These are phyloP conservation scores for Mesorhabditis sp. DNA, from an alignment of 2,888 invertebrate species.

Conservation along the genomic window DNA sequence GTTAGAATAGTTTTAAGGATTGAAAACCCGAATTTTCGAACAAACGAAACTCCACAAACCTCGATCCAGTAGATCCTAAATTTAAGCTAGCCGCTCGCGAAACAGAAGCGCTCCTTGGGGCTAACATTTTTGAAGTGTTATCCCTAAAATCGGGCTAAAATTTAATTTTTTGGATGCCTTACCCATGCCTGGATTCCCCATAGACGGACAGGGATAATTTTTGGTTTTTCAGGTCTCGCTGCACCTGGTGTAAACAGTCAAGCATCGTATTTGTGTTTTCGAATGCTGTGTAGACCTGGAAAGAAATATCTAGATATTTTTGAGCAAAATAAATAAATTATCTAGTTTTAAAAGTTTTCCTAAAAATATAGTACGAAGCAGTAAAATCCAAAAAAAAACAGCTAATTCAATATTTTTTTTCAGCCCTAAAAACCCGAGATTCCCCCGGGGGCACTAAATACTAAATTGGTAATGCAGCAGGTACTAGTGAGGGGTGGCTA, in stretches of 20 bases:
- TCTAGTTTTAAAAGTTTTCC: too few relatives aligned
- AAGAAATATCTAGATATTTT: background rate
- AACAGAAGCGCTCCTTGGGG: background rate
- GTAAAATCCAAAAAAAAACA: too few relatives aligned
- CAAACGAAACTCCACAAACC: background rate
- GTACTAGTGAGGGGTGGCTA: too few relatives aligned
- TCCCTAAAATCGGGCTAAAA: conserved; percentile 13
- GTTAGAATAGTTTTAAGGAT: background rate
- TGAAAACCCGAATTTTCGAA: too few relatives aligned
- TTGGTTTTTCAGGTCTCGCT: conserved; percentile 8
- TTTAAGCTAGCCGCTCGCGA: conserved; percentile 2
- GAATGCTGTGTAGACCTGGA: conserved; percentile 23
- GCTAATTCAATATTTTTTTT: too few relatives aligned
- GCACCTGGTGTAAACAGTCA: conserved; percentile 24
- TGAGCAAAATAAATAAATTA: too few relatives aligned
- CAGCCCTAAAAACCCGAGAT: too few relatives aligned
- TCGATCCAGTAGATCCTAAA: background rate
- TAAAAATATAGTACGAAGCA: too few relatives aligned
- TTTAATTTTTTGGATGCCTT: background rate
- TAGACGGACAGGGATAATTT: background rate
- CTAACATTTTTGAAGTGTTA: conserved; percentile 16
- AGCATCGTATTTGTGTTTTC: conserved; percentile 31
- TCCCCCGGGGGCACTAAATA: too few relatives aligned
- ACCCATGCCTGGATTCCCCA: conserved; percentile 10
- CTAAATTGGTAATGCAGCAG: too few relatives aligned